Base-by-base conservation (phyloP, 1,140 invertebrate species). In the Grapholita molesta region DNA sequence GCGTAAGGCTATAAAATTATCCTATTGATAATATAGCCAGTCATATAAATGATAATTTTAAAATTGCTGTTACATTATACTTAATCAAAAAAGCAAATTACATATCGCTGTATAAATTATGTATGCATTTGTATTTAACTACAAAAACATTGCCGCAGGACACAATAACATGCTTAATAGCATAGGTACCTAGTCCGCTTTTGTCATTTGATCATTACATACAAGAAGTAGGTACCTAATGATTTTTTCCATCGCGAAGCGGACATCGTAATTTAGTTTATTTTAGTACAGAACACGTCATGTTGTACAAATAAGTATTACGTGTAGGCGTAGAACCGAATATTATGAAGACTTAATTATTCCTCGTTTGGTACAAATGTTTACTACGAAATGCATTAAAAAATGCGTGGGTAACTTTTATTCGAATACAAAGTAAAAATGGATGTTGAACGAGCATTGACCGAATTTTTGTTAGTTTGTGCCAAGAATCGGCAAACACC, bases 331-430 rank as follows among this genome's bases (percentile, higher is more conserved):
- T 28, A 61, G 11, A 28, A 8, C n/a, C 55, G 55, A 61, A 61
- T 61, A 61, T 61, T 61, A 61, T 61, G 25, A 61, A 32, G 55
- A 61, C 55, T 28, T 61, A 61, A 61, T 61, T 61, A 61, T 61
- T 61, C 55, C 55, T 25, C 55, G 55, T 61, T 61, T 25, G 55
- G 55, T 61, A 61, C 55, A 30, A 61, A 61, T 61, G 55, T 61
- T 61, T 61, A 61, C 55, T 61, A 61, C 55, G 55, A 61, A 61
- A 61, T 61, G 55, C 55, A 61, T 61, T 61, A 61, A 61, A 61
- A 61, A 61, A 61, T 32, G 25, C 25, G 55, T 61, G 25, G 55
- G 55, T 12, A 61, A 11, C 28, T 30, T 28, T 30, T 61, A 28
- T 28, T 61, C n/a, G 25, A 61, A 15, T 15, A 61, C 28, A 61